Evolutionary conservation across 2,888 invertebrate genomes (phyloP), one percentile per base, ranked within the genome.

Genomic region (Dioctria rufipes): DNA sequence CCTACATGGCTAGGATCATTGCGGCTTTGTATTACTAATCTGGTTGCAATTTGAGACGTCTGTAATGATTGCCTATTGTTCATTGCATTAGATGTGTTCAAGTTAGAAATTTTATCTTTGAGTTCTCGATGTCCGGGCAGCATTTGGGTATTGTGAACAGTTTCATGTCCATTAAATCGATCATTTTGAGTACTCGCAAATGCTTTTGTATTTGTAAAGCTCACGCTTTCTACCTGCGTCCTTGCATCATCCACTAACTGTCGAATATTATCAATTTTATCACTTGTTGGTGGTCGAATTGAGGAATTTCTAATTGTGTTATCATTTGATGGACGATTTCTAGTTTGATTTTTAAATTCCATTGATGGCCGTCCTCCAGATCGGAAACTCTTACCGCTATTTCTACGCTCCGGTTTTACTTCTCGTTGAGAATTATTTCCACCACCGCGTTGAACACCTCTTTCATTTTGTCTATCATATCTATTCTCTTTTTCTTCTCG

Each of bases 1-100:
- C 88, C 88, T 5, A 88, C 88, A 81, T 89, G 88, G 82, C 54
- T 87, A 11, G 88, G 88, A 83, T 88, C 88, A 81, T 88, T 88
- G 3, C 81, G 78, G 66, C 66, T 80, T 49, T 82, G 82, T 5
- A 80, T 71, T 66, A 81, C 81, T 39, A 82, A 13, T 51, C 82
- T 80, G 3, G 82, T 60, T 11, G 80, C 69, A 42, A 77, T 46
- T 61, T 77, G 77, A 11, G 77, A 77, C 11, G 77, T 63, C 13
- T 77, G 77, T 11, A 46, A 49, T 54, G 65, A n/a, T 39, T 69
- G 80, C 11, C 79, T 67, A 37, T 11, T 69, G 39, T 51, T 60
- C 37, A 67, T 60, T 39, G 75, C 51, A 42, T 25, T 81, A 46
- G 75, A 49, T 63, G 67, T 75, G 5, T 51, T 60, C 8, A 66